Conservation (phyloP, 2,113 vertebrate species). For the Apodemus speciosus region DNA sequence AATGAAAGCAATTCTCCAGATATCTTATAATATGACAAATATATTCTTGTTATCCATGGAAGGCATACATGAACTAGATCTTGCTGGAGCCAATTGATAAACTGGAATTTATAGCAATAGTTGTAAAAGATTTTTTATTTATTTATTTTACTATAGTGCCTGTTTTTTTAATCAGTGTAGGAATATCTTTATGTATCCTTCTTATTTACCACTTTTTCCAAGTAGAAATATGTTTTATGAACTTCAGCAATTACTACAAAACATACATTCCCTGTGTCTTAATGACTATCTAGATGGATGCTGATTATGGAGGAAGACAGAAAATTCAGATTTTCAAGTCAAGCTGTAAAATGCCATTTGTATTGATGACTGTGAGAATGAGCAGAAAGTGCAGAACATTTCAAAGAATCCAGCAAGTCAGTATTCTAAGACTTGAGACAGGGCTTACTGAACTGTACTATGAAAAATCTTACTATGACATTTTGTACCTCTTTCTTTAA, state of each 20-base stretch:
- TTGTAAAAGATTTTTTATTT: neutral
- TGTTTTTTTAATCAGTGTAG: neutral
- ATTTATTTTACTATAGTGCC: neutral
- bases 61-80: fast-evolving
- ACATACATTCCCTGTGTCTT: neutral
- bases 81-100: neutral
- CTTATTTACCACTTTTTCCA: neutral
- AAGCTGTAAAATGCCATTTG: neutral
- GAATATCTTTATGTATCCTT: neutral
- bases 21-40: neutral
- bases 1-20: neutral
- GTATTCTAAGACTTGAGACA: neutral
- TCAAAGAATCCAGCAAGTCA: neutral
- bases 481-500: neutral
- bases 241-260: neutral
- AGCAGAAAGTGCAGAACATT: neutral
- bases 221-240: neutral
- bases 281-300: neutral
- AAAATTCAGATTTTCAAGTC: neutral
- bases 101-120: neutral
- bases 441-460: no score
- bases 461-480: neutral
- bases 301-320: neutral
- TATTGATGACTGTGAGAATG: neutral
- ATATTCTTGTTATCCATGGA: neutral